Percentiles rank a stretch among this genome's conserved stretches.
Conservation (phyloP, 2,113 vertebrate species). For the Mustela lutreola region DNA sequence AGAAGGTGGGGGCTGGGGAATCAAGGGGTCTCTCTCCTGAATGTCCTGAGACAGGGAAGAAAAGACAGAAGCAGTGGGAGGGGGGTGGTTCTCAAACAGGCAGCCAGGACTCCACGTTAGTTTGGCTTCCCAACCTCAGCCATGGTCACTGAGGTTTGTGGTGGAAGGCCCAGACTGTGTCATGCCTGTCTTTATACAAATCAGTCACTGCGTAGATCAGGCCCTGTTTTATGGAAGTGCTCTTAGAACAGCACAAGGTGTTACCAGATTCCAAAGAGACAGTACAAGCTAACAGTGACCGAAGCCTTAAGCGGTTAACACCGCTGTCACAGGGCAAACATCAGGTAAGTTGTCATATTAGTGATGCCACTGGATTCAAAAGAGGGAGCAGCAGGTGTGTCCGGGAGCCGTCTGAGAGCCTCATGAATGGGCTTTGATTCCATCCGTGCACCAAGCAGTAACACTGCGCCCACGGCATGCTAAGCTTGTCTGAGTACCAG, state of each 20-base stretch:
- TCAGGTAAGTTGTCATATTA: not conserved
- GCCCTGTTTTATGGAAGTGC: not conserved
- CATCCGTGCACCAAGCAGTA: not conserved
- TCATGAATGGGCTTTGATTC: not conserved
- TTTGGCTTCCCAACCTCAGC: not conserved
- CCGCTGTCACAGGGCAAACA: not conserved
- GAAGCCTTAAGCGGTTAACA: not conserved
- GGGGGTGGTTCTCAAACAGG: not conserved
- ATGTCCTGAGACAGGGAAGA: not conserved
- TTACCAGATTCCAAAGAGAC: not conserved
- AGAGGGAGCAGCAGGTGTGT: not conserved
- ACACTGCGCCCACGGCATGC: not conserved
- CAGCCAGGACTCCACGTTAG: fast-evolving
- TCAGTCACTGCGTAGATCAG: not conserved
- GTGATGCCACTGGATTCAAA: not conserved
- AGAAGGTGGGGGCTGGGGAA: not conserved
- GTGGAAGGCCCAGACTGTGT: not conserved
- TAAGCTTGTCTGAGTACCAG: not conserved
- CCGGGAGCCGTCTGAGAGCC: not conserved
- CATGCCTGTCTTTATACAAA: not conserved
- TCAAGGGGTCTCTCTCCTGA: not conserved
- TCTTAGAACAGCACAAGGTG: not conserved
- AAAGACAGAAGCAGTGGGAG: not conserved
- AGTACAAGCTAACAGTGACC: not conserved
- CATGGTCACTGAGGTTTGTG: not conserved